Conservation (phyloP, 2,888 invertebrate species). For the Archips crataeganus region DNA sequence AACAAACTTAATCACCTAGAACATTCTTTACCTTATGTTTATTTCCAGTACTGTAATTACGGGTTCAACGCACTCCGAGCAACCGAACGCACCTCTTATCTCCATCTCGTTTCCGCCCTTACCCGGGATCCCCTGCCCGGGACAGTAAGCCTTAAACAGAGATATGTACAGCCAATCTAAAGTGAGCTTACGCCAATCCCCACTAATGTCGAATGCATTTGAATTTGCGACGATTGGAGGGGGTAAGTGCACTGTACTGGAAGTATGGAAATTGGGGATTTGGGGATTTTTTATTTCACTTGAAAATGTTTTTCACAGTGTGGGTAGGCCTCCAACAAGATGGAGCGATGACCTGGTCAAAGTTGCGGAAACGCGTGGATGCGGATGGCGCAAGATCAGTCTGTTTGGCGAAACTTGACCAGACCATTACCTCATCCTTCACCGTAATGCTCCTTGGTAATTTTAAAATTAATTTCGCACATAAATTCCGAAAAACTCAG, state of each 20-base stretch:
- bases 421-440: too few species aligned
- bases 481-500: too few species aligned
- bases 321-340: too few species aligned
- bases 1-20: too few species aligned
- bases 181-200: constrained; percentile 46
- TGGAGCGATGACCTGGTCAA: too few species aligned
- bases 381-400: too few species aligned
- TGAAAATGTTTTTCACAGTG: too few species aligned
- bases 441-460: too few species aligned
- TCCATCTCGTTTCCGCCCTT: constrained; percentile 26
- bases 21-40: not conserved
- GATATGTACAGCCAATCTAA: constrained; percentile 55
- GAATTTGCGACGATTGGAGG: constrained; percentile 25
- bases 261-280: not conserved
- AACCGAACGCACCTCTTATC: constrained; percentile 23
- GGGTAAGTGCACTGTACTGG: not conserved
- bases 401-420: too few species aligned
- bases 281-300: too few species aligned
- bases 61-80: constrained; percentile 27
- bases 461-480: too few species aligned
- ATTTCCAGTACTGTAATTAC: constrained; percentile 27
- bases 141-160: constrained; percentile 58
- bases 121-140: constrained; percentile 26
- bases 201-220: constrained; percentile 39
- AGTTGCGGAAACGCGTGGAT: too few species aligned